Evolutionary conservation across 1,140 invertebrate species (phyloP).

Genomic region (Popillia japonica): DNA sequence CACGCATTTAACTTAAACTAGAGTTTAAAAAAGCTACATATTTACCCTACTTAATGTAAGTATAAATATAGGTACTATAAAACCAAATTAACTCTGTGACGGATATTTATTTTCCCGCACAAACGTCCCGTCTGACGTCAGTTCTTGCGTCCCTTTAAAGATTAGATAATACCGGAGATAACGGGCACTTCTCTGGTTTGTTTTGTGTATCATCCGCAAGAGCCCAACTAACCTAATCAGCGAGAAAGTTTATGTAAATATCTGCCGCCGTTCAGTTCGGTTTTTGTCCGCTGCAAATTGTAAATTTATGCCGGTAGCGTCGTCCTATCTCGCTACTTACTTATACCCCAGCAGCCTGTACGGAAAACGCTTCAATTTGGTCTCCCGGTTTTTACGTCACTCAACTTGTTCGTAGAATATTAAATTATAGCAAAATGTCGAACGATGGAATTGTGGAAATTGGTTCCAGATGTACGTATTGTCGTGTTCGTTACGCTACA

Average conservation of each 20-base stretch:
- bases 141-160: conserved; percentile 31
- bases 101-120: conserved; percentile 17
- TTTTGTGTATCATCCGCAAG: conserved; percentile 25
- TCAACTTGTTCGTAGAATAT: not conserved
- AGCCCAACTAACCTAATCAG: conserved; percentile 26
- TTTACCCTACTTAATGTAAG: conserved; percentile 4
- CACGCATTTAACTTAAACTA: not conserved
- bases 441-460: not conserved
- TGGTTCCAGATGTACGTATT: not conserved
- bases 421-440: not conserved
- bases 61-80: conserved; percentile 16
- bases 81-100: not conserved
- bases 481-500: no score
- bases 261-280: not conserved
- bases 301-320: conserved; percentile 24
- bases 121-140: conserved; percentile 20
- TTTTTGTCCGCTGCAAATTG: conserved; percentile 19
- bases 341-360: not conserved
- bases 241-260: conserved; percentile 30
- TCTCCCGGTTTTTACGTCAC: not conserved
- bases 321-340: not conserved
- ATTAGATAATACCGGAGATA: conserved; percentile 22
- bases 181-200: not conserved
- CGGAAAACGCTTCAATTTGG: conserved; percentile 22
- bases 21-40: not conserved